phyloP scores from a whole-genome alignment of 2,888 invertebrate genomes.

The Amblyjoppa fuscipennis region DNA sequence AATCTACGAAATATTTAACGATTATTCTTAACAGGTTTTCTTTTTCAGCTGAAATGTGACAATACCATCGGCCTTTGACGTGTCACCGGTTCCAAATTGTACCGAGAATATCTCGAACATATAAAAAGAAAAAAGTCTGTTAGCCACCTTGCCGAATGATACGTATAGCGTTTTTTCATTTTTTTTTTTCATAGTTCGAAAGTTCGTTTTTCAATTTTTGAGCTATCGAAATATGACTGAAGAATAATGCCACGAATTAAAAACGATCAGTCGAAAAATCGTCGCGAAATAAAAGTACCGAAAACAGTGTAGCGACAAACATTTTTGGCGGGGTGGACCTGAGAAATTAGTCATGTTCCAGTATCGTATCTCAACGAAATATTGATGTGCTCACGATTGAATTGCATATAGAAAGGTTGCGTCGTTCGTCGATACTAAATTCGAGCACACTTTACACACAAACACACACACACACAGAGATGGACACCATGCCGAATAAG shows the following conservation, averaged over 20 bases:
- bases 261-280: background rate
- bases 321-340: slow-evolving; percentile 45
- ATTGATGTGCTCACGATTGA: slow-evolving; percentile 72
- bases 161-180: background rate
- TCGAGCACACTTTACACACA: slow-evolving; percentile 82
- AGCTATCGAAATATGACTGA: background rate
- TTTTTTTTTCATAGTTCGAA: background rate
- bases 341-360: background rate
- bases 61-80: background rate
- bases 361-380: background rate
- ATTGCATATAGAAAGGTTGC: slow-evolving; percentile 83
- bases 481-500: slow-evolving; percentile 19
- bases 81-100: background rate
- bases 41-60: slow-evolving; percentile 15
- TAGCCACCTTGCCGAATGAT: slow-evolving; percentile 45
- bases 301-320: background rate
- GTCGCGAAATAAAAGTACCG: background rate
- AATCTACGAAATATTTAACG: background rate
- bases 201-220: background rate
- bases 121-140: slow-evolving; percentile 4
- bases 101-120: background rate
- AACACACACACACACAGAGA: slow-evolving; percentile 42
- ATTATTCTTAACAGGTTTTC: slow-evolving; percentile 10
- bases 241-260: background rate
- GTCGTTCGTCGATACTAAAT: slow-evolving; percentile 81